These are phyloP conservation scores for Eidolon dupreanum DNA, from an alignment of 2,797 vertebrate species.

Conservation along the genomic window DNA sequence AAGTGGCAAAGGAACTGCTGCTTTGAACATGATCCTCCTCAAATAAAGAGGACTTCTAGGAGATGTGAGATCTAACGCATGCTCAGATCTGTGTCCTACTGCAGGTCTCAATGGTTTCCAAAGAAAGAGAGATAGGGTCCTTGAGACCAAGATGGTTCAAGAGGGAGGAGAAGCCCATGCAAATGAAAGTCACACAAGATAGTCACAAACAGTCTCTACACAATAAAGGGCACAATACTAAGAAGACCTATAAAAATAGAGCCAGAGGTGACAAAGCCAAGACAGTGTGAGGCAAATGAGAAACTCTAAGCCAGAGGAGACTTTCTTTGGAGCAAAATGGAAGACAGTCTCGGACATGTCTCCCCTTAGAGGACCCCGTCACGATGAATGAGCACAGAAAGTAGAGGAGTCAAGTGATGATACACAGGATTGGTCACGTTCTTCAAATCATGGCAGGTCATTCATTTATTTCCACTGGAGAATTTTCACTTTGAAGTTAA, in stretches of 20 bases:
- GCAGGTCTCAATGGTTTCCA: neutral
- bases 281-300: neutral
- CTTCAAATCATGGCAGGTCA: neutral
- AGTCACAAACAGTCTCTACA: neutral
- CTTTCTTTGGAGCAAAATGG: neutral
- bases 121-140: neutral
- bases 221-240: neutral
- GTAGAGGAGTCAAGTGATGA: neutral
- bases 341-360: rapidly evolving
- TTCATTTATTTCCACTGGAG: neutral
- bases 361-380: neutral
- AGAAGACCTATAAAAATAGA: neutral
- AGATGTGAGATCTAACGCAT: neutral
- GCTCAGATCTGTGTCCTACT: neutral
- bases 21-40: neutral
- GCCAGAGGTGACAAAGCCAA: neutral
- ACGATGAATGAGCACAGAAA: neutral
- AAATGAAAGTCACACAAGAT: neutral
- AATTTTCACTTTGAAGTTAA: neutral
- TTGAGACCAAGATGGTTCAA: neutral
- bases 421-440: neutral
- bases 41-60: neutral
- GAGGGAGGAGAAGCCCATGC: neutral
- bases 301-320: neutral
- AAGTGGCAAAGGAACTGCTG: neutral